Conservation (phyloP, 1,140 invertebrate genomes). For the Halesus radiatus region DNA sequence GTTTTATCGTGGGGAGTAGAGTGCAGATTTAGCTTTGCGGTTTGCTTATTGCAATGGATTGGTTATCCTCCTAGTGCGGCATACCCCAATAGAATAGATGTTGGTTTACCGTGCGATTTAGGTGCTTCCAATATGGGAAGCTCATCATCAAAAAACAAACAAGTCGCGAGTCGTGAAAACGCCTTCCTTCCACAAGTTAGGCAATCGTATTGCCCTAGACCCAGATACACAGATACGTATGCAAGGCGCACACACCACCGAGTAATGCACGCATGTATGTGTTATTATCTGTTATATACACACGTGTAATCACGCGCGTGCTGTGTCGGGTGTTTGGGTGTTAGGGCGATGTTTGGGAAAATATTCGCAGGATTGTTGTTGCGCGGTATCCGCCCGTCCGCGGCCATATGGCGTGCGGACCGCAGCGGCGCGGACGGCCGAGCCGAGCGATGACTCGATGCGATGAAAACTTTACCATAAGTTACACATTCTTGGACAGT, state of each 20-base stretch:
- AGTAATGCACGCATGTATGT: too few species aligned
- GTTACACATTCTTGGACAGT: too few species aligned
- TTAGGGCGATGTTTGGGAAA: neutral
- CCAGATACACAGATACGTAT: neutral
- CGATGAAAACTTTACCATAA: too few species aligned
- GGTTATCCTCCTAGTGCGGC: too few species aligned
- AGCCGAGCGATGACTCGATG: neutral
- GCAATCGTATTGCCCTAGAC: conserved; percentile 23
- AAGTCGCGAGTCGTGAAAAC: neutral
- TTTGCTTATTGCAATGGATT: too few species aligned
- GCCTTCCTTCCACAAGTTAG: neutral
- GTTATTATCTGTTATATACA: too few species aligned
- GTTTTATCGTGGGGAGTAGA: too few species aligned
- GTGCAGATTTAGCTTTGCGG: too few species aligned
- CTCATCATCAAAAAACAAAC: conserved; percentile 10
- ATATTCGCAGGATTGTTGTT: conserved; percentile 20
- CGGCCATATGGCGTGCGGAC: conserved; percentile 9
- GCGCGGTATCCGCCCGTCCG: neutral
- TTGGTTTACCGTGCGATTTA: neutral
- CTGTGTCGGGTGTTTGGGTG: neutral
- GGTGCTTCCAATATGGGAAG: neutral
- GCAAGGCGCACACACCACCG: neutral
- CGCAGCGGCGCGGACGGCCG: neutral
- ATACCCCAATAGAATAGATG: too few species aligned
- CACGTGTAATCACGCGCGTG: neutral